phyloP scores from a whole-genome alignment of 2,113 vertebrate species.

The Trogon surrucura region DNA sequence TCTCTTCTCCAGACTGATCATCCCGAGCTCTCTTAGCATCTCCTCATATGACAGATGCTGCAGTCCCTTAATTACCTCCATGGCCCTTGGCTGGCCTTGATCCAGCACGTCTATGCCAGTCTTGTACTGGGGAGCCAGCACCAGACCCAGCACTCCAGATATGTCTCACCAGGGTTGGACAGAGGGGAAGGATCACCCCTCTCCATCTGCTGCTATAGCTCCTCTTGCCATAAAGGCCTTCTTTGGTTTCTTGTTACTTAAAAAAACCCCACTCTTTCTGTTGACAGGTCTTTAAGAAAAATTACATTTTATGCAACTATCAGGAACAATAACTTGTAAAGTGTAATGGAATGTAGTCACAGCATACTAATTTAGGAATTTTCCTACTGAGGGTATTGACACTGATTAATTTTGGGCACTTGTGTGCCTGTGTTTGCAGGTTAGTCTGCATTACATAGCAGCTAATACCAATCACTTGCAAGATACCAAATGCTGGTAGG shows the following conservation, averaged over 20 bases:
- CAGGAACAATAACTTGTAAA: not conserved
- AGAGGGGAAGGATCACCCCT: not conserved
- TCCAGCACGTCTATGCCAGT: not conserved
- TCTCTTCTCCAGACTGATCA: not conserved
- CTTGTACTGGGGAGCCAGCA: not conserved
- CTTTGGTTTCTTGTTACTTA: not conserved
- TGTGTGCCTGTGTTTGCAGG: not conserved
- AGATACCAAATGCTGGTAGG: not conserved
- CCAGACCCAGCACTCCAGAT: not conserved
- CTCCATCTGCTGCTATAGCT: not conserved
- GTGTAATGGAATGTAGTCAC: not conserved
- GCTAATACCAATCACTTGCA: not conserved
- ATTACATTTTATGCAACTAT: not conserved
- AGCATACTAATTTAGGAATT: not conserved
- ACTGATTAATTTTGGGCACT: not conserved
- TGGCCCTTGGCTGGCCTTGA: not conserved
- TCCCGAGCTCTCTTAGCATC: not conserved
- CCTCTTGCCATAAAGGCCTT: accelerated
- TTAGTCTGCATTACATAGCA: not conserved
- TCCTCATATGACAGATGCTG: not conserved
- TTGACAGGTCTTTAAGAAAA: not conserved
- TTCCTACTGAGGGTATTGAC: not conserved
- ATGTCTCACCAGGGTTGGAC: not conserved
- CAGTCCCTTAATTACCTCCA: not conserved
- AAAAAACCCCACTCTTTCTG: not conserved